These are phyloP conservation scores for Globodera rostochiensis DNA, from an alignment of 1,140 invertebrate genomes.

Conservation along the genomic window DNA sequence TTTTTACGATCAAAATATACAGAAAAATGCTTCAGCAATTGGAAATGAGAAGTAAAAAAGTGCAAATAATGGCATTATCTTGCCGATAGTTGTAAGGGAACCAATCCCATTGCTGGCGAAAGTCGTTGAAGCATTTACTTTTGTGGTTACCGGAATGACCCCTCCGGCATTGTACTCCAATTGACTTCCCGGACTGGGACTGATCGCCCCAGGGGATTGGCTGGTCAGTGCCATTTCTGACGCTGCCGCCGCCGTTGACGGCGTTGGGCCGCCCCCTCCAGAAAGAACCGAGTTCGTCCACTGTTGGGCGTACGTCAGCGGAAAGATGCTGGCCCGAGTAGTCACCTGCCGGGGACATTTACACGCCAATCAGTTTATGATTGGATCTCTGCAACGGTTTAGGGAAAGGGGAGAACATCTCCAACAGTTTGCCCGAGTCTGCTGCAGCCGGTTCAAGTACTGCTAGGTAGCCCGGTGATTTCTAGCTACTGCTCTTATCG, in stretches of 20 bases:
- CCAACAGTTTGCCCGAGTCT: too few relatives aligned
- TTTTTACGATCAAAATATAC: too few relatives aligned
- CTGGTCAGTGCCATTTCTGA: background rate
- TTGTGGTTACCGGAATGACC: background rate
- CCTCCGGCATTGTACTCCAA: constrained; percentile 9
- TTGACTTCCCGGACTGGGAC: background rate
- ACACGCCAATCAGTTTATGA: background rate
- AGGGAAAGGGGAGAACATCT: too few relatives aligned
- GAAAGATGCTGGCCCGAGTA: constrained; percentile 7
- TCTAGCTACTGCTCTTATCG: too few relatives aligned
- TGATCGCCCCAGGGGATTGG: background rate
- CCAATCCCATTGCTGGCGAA: background rate
- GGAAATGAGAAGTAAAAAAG: too few relatives aligned
- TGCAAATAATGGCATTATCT: background rate
- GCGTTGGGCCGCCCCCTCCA: background rate
- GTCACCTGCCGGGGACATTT: background rate
- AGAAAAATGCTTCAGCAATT: too few relatives aligned
- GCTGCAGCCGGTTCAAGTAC: too few relatives aligned
- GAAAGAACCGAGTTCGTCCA: background rate
- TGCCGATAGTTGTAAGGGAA: background rate
- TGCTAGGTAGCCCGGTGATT: too few relatives aligned
- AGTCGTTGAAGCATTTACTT: background rate
- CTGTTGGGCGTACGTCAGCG: background rate
- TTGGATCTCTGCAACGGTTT: background rate
- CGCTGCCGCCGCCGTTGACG: background rate